Percentiles rank a stretch among this genome's conserved stretches.
phyloP scores from a whole-genome alignment of 2,888 invertebrate genomes.

The Phytoseiulus persimilis region DNA sequence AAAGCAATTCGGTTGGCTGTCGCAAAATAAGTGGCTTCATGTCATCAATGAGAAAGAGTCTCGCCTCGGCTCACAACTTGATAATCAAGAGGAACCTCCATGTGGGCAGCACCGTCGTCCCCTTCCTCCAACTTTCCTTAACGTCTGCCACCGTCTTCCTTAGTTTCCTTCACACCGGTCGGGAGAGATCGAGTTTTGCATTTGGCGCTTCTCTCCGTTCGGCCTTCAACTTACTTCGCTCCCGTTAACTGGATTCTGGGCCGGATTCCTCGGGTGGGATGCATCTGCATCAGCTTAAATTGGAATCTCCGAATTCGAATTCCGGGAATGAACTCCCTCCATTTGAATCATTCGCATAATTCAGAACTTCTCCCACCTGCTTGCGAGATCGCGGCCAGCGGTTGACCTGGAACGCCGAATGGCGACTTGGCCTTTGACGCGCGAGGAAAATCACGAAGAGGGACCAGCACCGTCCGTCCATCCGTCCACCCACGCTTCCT shows the following conservation, averaged over 20 bases:
- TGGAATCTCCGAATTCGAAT: background rate
- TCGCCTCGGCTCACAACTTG: background rate
- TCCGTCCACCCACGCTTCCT: too few relatives aligned
- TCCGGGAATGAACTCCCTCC: background rate
- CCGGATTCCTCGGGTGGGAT: background rate
- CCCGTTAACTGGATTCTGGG: background rate
- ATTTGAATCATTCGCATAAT: too few relatives aligned
- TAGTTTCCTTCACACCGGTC: background rate
- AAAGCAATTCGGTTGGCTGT: background rate
- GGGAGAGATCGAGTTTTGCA: background rate
- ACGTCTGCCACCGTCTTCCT: background rate
- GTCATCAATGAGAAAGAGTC: constrained; percentile 5
- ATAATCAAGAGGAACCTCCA: background rate
- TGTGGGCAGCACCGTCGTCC: background rate
- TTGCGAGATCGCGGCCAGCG: too few relatives aligned
- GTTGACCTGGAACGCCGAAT: too few relatives aligned
- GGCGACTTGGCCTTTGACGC: too few relatives aligned
- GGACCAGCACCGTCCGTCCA: too few relatives aligned
- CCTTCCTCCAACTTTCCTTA: background rate
- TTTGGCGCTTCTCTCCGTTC: background rate
- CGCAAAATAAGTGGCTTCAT: background rate
- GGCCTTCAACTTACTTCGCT: background rate
- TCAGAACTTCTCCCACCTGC: too few relatives aligned
- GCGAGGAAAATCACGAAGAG: too few relatives aligned
- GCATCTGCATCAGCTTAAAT: background rate